Evolutionary conservation across 2,888 invertebrate genomes (phyloP).

Genomic region (Hecatera dysodea): DNA sequence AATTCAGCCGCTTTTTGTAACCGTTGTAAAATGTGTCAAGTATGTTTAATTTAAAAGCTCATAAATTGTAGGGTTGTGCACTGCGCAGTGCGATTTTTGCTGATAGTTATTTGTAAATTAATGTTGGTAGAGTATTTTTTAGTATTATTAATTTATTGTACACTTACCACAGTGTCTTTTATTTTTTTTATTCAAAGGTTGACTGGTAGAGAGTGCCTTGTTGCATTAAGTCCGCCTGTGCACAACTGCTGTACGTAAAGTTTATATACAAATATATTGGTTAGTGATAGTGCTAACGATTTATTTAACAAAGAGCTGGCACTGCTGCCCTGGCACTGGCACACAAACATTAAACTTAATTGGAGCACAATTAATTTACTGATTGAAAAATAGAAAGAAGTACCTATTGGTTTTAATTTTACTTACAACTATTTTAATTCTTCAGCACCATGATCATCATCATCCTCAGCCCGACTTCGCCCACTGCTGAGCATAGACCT

Average conservation of each 20-base stretch:
- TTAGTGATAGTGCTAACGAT: not conserved
- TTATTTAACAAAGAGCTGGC: not conserved
- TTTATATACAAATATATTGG: not conserved
- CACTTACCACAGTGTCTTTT: too few relatives aligned
- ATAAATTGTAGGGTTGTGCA: slow-evolving; percentile 40
- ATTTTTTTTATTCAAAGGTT: too few relatives aligned
- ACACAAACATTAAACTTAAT: slow-evolving; percentile 5
- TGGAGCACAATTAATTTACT: not conserved
- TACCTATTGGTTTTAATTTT: not conserved
- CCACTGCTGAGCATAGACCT: not conserved
- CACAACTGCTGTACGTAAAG: too few relatives aligned
- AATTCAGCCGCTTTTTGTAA: slow-evolving; percentile 34
- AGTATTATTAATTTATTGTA: too few relatives aligned
- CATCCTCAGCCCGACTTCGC: not conserved
- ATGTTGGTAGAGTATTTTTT: not conserved
- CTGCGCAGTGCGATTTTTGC: slow-evolving; percentile 7
- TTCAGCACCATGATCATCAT: not conserved
- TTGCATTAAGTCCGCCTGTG: too few relatives aligned
- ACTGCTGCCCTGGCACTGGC: not conserved
- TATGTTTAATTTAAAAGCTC: slow-evolving; percentile 49
- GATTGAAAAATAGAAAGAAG: slow-evolving; percentile 2
- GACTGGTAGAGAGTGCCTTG: too few relatives aligned
- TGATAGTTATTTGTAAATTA: slow-evolving; percentile 3
- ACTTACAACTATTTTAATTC: not conserved
- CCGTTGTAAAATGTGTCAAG: slow-evolving; percentile 57